Evolutionary conservation across 2,888 invertebrate genomes (phyloP).

Genomic region (Epinotia demarniana): DNA sequence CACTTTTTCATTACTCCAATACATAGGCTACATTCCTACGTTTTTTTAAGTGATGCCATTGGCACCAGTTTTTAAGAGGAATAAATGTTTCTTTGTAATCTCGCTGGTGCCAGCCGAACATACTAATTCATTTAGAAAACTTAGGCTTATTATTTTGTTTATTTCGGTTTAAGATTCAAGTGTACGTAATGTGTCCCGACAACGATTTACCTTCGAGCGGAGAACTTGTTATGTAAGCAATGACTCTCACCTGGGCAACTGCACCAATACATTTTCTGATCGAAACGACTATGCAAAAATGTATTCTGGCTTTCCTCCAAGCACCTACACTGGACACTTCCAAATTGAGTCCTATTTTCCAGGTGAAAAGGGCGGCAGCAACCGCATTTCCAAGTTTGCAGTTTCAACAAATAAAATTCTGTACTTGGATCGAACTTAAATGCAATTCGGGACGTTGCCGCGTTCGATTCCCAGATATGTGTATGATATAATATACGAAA

Average conservation of each 20-base stretch:
- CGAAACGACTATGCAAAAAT: slow-evolving; percentile 35
- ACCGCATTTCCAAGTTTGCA: slow-evolving; percentile 15
- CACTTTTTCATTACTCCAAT: too few species aligned
- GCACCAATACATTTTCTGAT: slow-evolving; percentile 40
- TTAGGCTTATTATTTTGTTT: background rate
- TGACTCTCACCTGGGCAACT: slow-evolving; percentile 36
- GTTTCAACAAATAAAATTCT: slow-evolving; percentile 39
- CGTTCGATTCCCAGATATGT: slow-evolving; percentile 35
- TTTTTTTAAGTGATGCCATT: too few species aligned
- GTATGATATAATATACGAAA: slow-evolving; percentile 31
- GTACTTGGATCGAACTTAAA: slow-evolving; percentile 38
- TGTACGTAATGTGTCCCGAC: background rate
- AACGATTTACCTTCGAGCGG: slow-evolving; percentile 6
- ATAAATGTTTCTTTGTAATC: too few species aligned
- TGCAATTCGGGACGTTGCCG: slow-evolving; percentile 38
- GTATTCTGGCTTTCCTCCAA: slow-evolving; percentile 1
- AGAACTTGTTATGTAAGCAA: slow-evolving; percentile 23
- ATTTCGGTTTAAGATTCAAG: background rate
- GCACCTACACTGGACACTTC: background rate
- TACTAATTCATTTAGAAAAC: too few species aligned
- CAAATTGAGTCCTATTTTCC: background rate
- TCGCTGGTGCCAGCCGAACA: too few species aligned
- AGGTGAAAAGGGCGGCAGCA: background rate
- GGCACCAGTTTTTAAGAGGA: too few species aligned
- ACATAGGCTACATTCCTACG: too few species aligned